These are phyloP conservation scores for Petromus typicus DNA, from an alignment of 2,113 vertebrate species.

Conservation along the genomic window DNA sequence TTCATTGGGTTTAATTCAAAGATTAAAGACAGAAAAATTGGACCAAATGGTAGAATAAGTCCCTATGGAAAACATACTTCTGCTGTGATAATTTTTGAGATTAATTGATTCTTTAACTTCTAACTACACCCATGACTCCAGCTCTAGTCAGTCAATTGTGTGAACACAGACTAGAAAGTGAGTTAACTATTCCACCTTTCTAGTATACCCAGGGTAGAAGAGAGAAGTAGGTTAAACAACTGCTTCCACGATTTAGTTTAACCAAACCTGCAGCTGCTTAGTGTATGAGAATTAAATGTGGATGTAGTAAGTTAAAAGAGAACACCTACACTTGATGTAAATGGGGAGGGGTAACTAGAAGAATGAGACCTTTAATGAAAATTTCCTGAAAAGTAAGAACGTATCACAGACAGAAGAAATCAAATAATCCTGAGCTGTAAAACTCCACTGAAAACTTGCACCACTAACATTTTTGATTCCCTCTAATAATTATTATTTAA, in stretches of 20 bases:
- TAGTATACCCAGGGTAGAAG: neutral
- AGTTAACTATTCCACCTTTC: slow-evolving; percentile 1
- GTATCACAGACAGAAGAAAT: neutral
- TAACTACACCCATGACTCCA: slow-evolving; percentile 58
- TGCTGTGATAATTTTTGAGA: slow-evolving; percentile 80
- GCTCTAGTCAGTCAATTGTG: slow-evolving; percentile 25
- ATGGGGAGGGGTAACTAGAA: neutral
- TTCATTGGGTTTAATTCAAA: slow-evolving; percentile 81
- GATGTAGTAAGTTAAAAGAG: neutral
- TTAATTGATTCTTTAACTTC: slow-evolving; percentile 73
- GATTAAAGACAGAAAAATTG: slow-evolving; percentile 84
- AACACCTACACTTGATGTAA: neutral
- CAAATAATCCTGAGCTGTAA: neutral
- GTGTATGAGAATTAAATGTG: neutral
- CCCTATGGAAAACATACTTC: slow-evolving; percentile 79
- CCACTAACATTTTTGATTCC: neutral
- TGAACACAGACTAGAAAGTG: neutral
- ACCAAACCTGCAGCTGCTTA: neutral
- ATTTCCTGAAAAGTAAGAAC: neutral
- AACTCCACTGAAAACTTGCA: neutral
- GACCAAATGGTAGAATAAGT: slow-evolving; percentile 80
- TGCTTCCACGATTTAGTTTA: neutral
- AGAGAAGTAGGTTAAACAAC: neutral
- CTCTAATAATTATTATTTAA: neutral
- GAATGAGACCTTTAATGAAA: neutral